phyloP scores from a whole-genome alignment of 2,113 vertebrate genomes.

The Callithrix jacchus region DNA sequence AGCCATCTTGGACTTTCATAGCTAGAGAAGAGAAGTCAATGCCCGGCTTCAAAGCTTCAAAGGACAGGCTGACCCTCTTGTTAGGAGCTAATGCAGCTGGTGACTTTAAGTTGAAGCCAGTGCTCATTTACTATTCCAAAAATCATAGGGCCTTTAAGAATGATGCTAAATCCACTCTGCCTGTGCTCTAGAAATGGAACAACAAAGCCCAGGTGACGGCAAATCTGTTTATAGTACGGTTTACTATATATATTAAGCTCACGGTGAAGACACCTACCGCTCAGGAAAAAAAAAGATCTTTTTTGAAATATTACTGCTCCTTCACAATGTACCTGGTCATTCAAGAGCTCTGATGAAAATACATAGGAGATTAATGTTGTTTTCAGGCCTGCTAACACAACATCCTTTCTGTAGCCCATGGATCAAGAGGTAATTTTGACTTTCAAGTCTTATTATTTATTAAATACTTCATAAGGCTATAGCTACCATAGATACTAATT shows the following conservation, averaged over 20 bases:
- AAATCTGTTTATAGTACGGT: background rate
- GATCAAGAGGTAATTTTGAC: background rate
- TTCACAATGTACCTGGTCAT: background rate
- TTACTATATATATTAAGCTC: background rate
- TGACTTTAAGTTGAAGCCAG: background rate
- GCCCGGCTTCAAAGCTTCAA: background rate
- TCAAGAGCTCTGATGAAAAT: background rate
- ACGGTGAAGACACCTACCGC: background rate
- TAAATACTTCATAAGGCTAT: background rate
- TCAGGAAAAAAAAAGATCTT: background rate
- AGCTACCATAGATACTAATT: background rate
- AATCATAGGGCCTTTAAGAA: background rate
- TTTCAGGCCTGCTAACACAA: background rate
- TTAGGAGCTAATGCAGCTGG: background rate
- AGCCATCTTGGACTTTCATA: background rate
- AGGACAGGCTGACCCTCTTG: background rate
- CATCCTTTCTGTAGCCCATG: background rate
- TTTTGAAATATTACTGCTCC: background rate
- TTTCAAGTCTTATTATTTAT: background rate
- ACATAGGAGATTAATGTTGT: background rate
- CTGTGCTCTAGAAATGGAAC: background rate
- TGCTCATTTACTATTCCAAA: background rate
- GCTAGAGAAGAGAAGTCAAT: background rate
- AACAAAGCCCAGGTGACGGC: background rate
- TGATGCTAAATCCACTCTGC: background rate